A percentile compares a stretch with the other conserved stretches of the same genome.
These are phyloP conservation scores for Penaeus chinensis DNA, from an alignment of 1,140 invertebrate species.

Conservation along the genomic window DNA sequence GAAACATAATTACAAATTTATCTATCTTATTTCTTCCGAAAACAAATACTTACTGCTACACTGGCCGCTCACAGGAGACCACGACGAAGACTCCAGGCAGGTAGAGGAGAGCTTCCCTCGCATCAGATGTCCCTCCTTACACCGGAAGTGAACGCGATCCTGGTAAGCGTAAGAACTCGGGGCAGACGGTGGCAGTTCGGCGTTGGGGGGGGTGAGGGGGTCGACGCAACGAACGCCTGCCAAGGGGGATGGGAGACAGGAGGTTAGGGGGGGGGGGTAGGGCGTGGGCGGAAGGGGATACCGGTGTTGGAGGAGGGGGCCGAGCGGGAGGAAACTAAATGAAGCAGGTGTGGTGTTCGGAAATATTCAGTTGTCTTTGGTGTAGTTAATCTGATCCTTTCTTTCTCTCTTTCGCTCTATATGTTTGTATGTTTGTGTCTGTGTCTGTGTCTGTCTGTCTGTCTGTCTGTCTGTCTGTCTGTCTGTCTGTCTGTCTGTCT, in stretches of 20 bases:
- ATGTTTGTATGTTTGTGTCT: too few species aligned
- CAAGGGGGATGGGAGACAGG: neutral
- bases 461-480: too few species aligned
- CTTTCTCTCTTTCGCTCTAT: too few species aligned
- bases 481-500: too few species aligned
- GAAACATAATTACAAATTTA: neutral
- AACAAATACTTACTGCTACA: conserved; percentile 70
- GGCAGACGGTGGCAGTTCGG: neutral
- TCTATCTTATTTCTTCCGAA: neutral
- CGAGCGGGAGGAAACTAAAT: too few species aligned
- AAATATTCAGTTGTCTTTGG: too few species aligned
- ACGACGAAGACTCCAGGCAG: conserved; percentile 71
- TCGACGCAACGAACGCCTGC: conserved; percentile 33
- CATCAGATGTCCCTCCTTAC: conserved; percentile 68
- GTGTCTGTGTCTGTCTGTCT: too few species aligned
- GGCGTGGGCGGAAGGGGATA: too few species aligned
- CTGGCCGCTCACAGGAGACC: conserved; percentile 72
- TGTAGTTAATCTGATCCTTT: too few species aligned
- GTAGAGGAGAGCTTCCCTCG: conserved; percentile 70
- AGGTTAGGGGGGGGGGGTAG: too few species aligned
- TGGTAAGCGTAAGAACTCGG: conserved; percentile 56
- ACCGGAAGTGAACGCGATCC: conserved; percentile 65
- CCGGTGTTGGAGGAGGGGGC: too few species aligned
- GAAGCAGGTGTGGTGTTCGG: too few species aligned
- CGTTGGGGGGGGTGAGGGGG: conserved; percentile 33